These are phyloP conservation scores for Baccha elongata DNA, from an alignment of 2,888 invertebrate genomes.

Conservation along the genomic window DNA sequence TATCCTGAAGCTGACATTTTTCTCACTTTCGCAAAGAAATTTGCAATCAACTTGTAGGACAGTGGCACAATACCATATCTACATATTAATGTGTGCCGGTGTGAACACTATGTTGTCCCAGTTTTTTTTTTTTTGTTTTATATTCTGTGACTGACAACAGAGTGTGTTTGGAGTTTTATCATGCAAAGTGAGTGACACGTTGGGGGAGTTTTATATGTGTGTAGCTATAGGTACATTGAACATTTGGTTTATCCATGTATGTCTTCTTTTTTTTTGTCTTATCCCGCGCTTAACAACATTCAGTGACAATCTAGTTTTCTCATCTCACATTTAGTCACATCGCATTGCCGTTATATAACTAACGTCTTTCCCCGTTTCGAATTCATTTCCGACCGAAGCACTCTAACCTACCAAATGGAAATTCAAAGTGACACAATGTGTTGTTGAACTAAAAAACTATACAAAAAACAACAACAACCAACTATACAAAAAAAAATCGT, in stretches of 20 bases:
- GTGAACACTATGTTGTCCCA: constrained; percentile 4
- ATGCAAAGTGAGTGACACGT: constrained; percentile 52
- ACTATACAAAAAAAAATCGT: constrained; percentile 13
- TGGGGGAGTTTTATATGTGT: neutral
- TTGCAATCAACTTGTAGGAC: neutral
- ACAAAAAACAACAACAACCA: constrained; percentile 10
- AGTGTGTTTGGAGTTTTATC: constrained; percentile 35
- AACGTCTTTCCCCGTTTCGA: neutral
- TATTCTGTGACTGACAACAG: constrained; percentile 21
- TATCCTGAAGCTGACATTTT: neutral
- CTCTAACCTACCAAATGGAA: constrained; percentile 9
- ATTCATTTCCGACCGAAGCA: neutral
- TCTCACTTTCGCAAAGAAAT: constrained; percentile 1
- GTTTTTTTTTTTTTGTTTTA: constrained; percentile 13
- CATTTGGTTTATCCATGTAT: neutral
- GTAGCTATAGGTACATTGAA: neutral
- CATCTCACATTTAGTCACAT: constrained; percentile 35
- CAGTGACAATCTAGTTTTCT: constrained; percentile 44
- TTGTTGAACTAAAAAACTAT: constrained; percentile 35
- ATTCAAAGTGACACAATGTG: constrained; percentile 48
- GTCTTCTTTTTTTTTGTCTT: neutral
- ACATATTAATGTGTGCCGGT: constrained; percentile 1
- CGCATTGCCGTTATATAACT: constrained; percentile 4
- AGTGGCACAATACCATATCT: neutral
- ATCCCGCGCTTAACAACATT: constrained; percentile 18